A percentile compares a stretch with the other conserved stretches of the same genome.
These are phyloP conservation scores for Tethea ocularis DNA, from an alignment of 2,888 invertebrate species.

Conservation along the genomic window DNA sequence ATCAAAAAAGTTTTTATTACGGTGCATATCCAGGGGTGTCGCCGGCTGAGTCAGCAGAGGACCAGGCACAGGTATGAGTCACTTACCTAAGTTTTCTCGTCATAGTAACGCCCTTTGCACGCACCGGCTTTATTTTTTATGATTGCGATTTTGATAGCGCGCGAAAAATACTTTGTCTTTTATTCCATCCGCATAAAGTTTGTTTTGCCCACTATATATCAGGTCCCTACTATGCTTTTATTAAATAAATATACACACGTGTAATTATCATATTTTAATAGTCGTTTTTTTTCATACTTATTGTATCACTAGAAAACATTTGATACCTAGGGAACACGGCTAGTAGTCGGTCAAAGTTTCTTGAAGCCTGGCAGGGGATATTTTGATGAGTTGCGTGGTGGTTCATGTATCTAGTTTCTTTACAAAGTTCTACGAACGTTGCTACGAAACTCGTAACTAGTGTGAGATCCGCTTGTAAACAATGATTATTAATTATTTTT, in stretches of 20 bases:
- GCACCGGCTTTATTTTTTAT: conserved; percentile 47
- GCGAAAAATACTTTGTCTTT: not conserved
- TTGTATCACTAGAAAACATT: too few relatives aligned
- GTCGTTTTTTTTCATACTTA: not conserved
- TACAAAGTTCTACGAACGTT: not conserved
- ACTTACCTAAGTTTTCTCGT: conserved; percentile 58
- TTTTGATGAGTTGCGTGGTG: not conserved
- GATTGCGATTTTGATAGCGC: conserved; percentile 19
- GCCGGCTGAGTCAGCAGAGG: conserved; percentile 74
- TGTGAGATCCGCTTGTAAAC: not conserved
- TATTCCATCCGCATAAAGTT: not conserved
- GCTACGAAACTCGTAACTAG: not conserved
- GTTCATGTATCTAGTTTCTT: not conserved
- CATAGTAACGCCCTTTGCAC: conserved; percentile 77
- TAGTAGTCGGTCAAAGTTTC: conserved; percentile 33
- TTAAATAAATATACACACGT: not conserved
- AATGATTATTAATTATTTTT: not conserved
- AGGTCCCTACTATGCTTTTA: too few relatives aligned
- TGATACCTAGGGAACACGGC: not conserved
- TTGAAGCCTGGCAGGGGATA: conserved; percentile 34
- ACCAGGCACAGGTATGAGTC: conserved; percentile 75
- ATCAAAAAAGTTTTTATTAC: conserved; percentile 25
- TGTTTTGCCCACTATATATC: not conserved
- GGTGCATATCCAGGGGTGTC: conserved; percentile 65
- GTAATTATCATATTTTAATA: not conserved